Conservation (phyloP, 2,797 vertebrate genomes). For the Eulemur rubriventer region DNA sequence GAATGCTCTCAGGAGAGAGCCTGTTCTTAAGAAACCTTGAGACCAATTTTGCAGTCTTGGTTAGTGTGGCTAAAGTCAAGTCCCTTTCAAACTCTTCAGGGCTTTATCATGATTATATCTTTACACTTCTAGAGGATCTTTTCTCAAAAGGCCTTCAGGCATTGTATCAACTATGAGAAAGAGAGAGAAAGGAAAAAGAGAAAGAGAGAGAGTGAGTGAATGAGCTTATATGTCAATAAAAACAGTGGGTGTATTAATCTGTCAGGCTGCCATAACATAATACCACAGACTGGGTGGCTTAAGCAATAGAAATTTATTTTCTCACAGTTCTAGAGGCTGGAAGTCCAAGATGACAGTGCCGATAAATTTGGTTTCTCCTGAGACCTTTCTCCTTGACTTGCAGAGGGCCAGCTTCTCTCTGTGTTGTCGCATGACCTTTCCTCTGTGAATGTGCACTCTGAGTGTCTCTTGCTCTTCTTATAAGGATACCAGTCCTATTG, state of each 20-base stretch:
- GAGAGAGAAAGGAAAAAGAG: not conserved
- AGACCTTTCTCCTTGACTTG: no score
- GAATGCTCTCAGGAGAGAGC: not conserved
- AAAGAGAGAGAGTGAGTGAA: not conserved
- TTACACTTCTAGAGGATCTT: not conserved
- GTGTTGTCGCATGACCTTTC: not conserved
- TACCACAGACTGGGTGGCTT: not conserved
- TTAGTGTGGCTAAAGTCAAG: not conserved
- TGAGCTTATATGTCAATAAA: not conserved
- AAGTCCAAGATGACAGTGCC: not conserved
- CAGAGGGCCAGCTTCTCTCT: not conserved
- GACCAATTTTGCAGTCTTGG: not conserved
- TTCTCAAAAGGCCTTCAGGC: not conserved
- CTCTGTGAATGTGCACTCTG: rapidly evolving
- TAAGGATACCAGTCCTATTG: not conserved
- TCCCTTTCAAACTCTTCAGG: constrained; percentile 1
- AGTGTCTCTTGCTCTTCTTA: not conserved
- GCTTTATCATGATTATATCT: not conserved
- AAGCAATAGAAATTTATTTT: not conserved
- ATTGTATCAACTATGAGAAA: not conserved
- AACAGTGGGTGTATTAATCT: not conserved
- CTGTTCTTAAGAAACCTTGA: not conserved
- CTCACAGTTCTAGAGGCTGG: not conserved
- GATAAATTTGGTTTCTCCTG: not conserved
- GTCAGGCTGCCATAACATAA: not conserved